A percentile compares a stretch with the other conserved stretches of the same genome.
Conservation (phyloP, 1,140 invertebrate genomes). For the Hyposmocoma kahamanoa region DNA sequence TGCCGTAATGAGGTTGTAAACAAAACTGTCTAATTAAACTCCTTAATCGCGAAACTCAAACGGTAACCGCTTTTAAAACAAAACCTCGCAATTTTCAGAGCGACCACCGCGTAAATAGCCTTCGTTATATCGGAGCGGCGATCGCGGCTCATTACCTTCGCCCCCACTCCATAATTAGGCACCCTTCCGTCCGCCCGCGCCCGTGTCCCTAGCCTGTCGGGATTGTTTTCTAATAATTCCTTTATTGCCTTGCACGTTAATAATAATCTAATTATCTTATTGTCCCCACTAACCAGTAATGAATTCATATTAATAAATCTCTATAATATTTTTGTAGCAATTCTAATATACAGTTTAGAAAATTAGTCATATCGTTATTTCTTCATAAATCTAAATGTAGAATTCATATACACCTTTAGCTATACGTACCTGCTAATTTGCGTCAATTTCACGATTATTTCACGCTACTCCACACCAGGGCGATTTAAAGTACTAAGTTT, state of each 20-base stretch:
- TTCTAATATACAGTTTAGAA: no score
- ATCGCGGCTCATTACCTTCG: slow-evolving; percentile 70
- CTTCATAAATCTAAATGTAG: no score
- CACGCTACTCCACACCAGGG: no score
- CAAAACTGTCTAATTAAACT: slow-evolving; percentile 71
- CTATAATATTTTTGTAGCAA: no score
- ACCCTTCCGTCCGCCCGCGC: slow-evolving; percentile 43
- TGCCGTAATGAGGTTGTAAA: slow-evolving; percentile 71
- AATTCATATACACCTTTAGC: no score
- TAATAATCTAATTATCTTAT: no score
- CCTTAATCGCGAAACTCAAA: slow-evolving; percentile 73
- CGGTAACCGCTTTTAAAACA: slow-evolving; percentile 71
- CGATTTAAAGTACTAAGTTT: no score
- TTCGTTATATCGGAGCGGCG: slow-evolving; percentile 66
- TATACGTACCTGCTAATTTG: no score
- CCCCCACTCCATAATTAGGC: slow-evolving; percentile 66
- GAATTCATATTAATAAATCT: no score
- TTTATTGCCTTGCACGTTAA: slow-evolving; percentile 37
- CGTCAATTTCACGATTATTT: no score
- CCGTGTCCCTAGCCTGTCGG: slow-evolving; percentile 23
- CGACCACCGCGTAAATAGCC: slow-evolving; percentile 70
- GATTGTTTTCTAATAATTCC: slow-evolving; percentile 72
- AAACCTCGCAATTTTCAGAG: slow-evolving; percentile 69
- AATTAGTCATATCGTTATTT: no score
- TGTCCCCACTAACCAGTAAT: no score